Percentiles rank a stretch among this genome's conserved stretches.
phyloP scores from a whole-genome alignment of 2,888 invertebrate species.

The Tetramorium bicarinatum region DNA sequence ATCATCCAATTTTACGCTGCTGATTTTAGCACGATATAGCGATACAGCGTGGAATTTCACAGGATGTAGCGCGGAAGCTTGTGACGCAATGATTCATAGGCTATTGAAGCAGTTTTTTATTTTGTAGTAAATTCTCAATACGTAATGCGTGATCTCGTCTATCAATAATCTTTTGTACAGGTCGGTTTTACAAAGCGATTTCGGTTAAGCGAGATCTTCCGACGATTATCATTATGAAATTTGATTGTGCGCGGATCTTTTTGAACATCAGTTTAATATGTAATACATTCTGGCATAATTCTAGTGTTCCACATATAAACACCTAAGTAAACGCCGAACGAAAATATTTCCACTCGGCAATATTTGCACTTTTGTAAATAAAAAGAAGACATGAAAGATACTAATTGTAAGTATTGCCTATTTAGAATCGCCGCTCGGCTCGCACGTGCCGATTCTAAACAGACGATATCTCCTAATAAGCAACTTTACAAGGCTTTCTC shows the following conservation, averaged over 20 bases:
- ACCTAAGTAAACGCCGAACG: background rate
- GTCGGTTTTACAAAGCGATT: background rate
- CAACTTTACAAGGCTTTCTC: constrained; percentile 62
- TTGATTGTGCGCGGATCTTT: background rate
- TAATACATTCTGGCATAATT: background rate
- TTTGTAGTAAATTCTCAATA: constrained; percentile 1
- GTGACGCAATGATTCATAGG: constrained; percentile 14
- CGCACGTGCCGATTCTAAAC: constrained; percentile 51
- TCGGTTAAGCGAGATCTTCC: background rate
- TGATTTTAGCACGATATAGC: constrained; percentile 63
- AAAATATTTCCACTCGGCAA: background rate
- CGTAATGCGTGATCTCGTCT: background rate
- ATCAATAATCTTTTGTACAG: background rate
- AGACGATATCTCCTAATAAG: constrained; percentile 49
- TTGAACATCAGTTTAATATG: background rate
- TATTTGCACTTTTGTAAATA: background rate
- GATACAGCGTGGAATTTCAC: constrained; percentile 49
- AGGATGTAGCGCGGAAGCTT: constrained; percentile 46
- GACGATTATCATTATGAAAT: background rate
- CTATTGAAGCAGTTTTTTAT: constrained; percentile 12
- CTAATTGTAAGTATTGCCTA: constrained; percentile 36
- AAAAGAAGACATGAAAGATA: background rate
- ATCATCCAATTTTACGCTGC: constrained; percentile 74
- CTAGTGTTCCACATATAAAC: background rate
- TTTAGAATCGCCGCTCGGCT: constrained; percentile 54